A percentile compares a stretch with the other conserved stretches of the same genome.
These are phyloP conservation scores for Motacilla tschutschensis DNA, from an alignment of 2,113 vertebrate species.

Conservation along the genomic window DNA sequence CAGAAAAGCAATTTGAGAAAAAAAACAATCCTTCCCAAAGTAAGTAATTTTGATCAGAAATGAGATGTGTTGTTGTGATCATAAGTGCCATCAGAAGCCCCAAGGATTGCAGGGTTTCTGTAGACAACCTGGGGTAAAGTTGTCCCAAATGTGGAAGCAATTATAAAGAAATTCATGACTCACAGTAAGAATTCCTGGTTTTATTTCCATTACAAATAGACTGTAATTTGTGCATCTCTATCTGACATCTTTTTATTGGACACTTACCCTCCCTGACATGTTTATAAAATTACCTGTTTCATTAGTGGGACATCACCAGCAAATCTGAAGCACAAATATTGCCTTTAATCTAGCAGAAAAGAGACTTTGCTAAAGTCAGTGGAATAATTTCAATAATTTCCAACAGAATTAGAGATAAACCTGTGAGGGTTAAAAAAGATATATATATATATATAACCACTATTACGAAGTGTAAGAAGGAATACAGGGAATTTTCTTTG, in stretches of 20 bases:
- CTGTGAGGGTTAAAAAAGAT: neutral
- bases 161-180: slow-evolving; percentile 75
- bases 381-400: neutral
- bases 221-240: slow-evolving; percentile 19
- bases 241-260: neutral
- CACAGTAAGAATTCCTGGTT: slow-evolving; percentile 69
- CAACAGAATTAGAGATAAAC: neutral
- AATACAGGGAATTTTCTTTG: neutral
- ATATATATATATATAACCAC: neutral
- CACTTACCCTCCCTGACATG: neutral
- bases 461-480: neutral
- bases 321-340: neutral
- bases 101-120: neutral
- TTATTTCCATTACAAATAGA: slow-evolving; percentile 63
- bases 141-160: slow-evolving; percentile 74
- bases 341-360: neutral
- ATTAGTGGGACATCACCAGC: neutral
- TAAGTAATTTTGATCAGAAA: slow-evolving; percentile 59
- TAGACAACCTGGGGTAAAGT: slow-evolving; percentile 59
- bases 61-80: slow-evolving; percentile 39
- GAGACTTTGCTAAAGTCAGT: neutral
- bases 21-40: slow-evolving; percentile 66
- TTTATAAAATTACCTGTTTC: neutral
- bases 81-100: neutral
- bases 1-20: slow-evolving; percentile 67